Evolutionary conservation across 1,140 invertebrate species (phyloP).

Genomic region (Conopomorpha cramerella): DNA sequence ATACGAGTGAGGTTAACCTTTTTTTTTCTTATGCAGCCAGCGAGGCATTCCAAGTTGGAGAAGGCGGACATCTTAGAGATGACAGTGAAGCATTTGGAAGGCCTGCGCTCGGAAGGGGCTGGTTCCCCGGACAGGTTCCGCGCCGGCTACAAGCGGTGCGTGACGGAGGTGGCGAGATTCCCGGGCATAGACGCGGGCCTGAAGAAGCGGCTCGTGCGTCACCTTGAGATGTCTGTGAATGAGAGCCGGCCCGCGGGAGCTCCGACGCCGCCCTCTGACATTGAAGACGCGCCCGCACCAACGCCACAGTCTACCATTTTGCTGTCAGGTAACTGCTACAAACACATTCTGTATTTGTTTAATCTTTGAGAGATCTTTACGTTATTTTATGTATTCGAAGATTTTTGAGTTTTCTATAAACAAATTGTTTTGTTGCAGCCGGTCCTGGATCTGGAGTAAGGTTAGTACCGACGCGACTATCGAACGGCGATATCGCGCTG

Average conservation of each 20-base stretch:
- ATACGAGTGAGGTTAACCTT: too few species aligned
- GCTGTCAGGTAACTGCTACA: conserved; percentile 44
- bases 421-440: too few species aligned
- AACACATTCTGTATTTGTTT: too few species aligned
- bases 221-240: conserved; percentile 71
- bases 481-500: conserved; percentile 80
- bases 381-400: too few species aligned
- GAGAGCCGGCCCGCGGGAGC: conserved; percentile 47
- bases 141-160: conserved; percentile 87
- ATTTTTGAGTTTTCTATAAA: too few species aligned
- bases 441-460: conserved; percentile 72
- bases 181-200: conserved; percentile 73
- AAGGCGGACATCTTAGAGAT: conserved; percentile 97
- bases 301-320: conserved; percentile 47
- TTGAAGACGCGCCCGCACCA: conserved; percentile 53
- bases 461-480: conserved; percentile 77
- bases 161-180: conserved; percentile 80
- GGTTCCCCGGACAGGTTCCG: conserved; percentile 86
- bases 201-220: conserved; percentile 72
- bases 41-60: conserved; percentile 91
- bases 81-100: conserved; percentile 92
- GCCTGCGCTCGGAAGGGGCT: conserved; percentile 75
- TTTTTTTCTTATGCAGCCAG: conserved; percentile 68
- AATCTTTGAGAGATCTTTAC: too few species aligned
- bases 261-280: conserved; percentile 65